A percentile compares a stretch with the other conserved stretches of the same genome.
Evolutionary conservation across 2,113 vertebrate genomes (phyloP).

Genomic region (Sinosuthora webbiana): DNA sequence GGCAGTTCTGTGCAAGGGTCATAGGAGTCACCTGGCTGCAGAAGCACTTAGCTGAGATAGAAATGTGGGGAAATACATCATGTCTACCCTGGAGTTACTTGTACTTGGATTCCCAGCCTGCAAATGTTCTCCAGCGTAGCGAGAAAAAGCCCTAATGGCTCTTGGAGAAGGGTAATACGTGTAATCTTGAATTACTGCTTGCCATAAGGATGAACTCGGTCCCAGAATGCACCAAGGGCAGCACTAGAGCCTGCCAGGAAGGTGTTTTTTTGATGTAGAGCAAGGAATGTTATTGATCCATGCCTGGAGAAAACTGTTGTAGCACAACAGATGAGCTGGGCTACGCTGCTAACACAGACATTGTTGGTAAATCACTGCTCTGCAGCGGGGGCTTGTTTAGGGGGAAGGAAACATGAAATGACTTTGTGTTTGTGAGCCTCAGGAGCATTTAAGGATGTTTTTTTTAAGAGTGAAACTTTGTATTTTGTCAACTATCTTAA

Average conservation of each 20-base stretch:
- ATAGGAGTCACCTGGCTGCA: background rate
- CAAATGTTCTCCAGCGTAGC: background rate
- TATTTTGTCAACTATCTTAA: background rate
- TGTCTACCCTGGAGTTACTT: background rate
- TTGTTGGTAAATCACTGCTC: background rate
- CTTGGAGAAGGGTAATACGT: background rate
- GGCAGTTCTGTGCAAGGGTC: background rate
- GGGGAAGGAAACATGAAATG: background rate
- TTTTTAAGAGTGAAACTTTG: background rate
- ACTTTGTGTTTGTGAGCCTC: background rate
- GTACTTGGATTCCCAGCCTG: background rate
- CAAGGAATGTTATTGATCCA: constrained; percentile 32
- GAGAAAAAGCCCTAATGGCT: background rate
- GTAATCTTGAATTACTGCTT: constrained; percentile 52
- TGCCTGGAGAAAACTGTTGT: constrained; percentile 5
- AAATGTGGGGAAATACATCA: background rate
- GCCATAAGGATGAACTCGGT: constrained; percentile 8
- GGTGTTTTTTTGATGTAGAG: constrained; percentile 34
- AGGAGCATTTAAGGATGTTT: background rate
- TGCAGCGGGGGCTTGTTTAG: background rate
- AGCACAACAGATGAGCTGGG: background rate
- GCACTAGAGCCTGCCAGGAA: background rate
- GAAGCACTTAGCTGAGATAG: background rate
- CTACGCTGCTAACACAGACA: background rate
- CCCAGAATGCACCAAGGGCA: constrained; percentile 31